Conservation (phyloP, 2,113 vertebrate species). For the Apodemus sylvaticus region DNA sequence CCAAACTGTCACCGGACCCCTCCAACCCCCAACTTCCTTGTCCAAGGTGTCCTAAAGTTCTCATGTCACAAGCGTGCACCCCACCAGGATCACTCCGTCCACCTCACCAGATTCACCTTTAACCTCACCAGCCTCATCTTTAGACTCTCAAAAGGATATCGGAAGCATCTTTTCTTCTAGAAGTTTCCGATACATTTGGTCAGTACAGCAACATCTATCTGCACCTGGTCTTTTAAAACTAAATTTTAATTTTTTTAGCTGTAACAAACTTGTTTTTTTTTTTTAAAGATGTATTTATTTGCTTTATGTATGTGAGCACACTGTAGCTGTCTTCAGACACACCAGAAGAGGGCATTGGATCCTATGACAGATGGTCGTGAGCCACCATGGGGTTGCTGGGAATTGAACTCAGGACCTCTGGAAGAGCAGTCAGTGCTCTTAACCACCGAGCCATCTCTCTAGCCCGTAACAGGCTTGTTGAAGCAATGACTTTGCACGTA, state of each 20-base stretch:
- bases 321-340: too few relatives aligned
- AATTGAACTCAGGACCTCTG: too few relatives aligned
- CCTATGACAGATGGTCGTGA: too few relatives aligned
- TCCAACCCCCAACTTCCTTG: slow-evolving; percentile 22
- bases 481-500: not conserved
- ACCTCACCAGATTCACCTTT: not conserved
- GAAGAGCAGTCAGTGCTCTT: too few relatives aligned
- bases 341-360: too few relatives aligned
- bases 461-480: not conserved
- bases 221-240: not conserved
- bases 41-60: not conserved
- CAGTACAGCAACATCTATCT: not conserved
- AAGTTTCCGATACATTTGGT: not conserved
- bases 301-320: too few relatives aligned
- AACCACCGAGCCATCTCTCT: too few relatives aligned
- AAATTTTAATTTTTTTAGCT: not conserved
- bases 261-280: not conserved
- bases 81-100: not conserved
- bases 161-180: not conserved
- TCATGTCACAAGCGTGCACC: not conserved
- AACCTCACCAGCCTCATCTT: not conserved
- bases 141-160: not conserved
- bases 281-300: too few relatives aligned
- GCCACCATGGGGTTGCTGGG: too few relatives aligned
- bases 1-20: slow-evolving; percentile 26